Evolutionary conservation across 2,113 vertebrate species (phyloP), one percentile per base, ranked within the genome.

Genomic region (Sinocyclocheilus anshuiensis): DNA sequence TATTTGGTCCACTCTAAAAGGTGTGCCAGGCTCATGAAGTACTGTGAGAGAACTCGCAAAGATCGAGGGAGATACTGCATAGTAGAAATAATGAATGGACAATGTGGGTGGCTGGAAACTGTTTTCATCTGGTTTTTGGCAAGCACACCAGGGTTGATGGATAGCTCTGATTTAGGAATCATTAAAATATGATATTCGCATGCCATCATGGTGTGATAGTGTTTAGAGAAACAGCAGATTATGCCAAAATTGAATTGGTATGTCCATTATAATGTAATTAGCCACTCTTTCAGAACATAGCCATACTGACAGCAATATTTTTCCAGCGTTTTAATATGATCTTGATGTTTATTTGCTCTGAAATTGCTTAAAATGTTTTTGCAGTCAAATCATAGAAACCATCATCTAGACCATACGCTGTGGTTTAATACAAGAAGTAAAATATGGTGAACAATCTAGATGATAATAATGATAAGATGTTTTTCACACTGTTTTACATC

Each of bases 201-300:
- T 82, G 5, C 10, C 63, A 82, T 82, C 63, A 2, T 50, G n/a
- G 12, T 50, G 15, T 10, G 69, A 42, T 69, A 69, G 29, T 81
- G 63, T 81, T 81, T 48, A 67, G 79, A 48, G 42, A 65, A 65
- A 11, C 15, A 67, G 8, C 5, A 48, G 42, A 67, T 29, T 65
- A 65, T 45, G 59, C 15, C 79, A 45, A 65, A 11, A 26, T 80
- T 42, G 22, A 10, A 20, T 24, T 61, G 53, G 33, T 24, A 50
- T 81, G n/a, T 65, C 39, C 39, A 81, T 65, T 63, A 48, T 24
- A 81, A 48, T 45, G 16, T 26, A 48, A 81, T 81, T 65, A 81
- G 15, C 39, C 45, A 24, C 59, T 48, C 59, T 67, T 81, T 45
- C 59, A 67, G 39, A 63, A 33, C 50, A 78, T 59, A 36, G 16